Evolutionary conservation across 1,140 invertebrate genomes (phyloP), one percentile per base, ranked within the genome.

Genomic region (Pogonomyrmex californicus): DNA sequence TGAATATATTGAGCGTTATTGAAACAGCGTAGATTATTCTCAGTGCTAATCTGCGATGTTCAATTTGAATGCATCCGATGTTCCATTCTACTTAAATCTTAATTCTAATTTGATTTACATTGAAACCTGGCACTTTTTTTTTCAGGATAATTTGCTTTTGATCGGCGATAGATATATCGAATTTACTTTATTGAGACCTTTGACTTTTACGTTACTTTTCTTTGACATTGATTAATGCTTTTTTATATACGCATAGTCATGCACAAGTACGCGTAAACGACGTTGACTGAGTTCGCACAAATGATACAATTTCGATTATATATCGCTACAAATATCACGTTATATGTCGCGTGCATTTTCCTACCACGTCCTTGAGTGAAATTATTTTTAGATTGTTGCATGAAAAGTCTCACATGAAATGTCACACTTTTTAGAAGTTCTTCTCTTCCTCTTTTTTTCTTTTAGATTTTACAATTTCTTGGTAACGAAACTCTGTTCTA

Each of bases 231-330:
- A 82, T 82, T 58, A 73, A 82, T 60, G 66, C 17, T n/a, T 58
- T 14, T 82, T 82, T 73, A 47, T 36, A 14, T 47, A 71, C 78
- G 23, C 49, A 44, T 56, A n/a, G 36, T 68, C 49, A 58, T 30
- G 66, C 56, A 68, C 51, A 41, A 38, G 3, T 6, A 23, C 51
- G 17, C 51, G 41, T 38, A 56, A 68, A 38, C 73, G 49, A 82
- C 79, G 30, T 82, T 56, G 65, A 71, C 41, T 60, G 23, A 47
- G 10, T 51, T 41, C 30, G 9, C 33, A 47, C 51, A 58, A 82
- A 56, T 82, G 38, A 81, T 81, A 71, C 9, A 68, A 10, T 82
- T 82, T 73, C 41, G 79, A 73, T 82, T 82, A 47, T 73, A 2
- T 10, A n/a, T 23, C 30, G 65, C 23, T 58, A 44, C 54, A 75